Evolutionary conservation across 2,113 vertebrate genomes (phyloP).

Genomic region (Channa maculata): DNA sequence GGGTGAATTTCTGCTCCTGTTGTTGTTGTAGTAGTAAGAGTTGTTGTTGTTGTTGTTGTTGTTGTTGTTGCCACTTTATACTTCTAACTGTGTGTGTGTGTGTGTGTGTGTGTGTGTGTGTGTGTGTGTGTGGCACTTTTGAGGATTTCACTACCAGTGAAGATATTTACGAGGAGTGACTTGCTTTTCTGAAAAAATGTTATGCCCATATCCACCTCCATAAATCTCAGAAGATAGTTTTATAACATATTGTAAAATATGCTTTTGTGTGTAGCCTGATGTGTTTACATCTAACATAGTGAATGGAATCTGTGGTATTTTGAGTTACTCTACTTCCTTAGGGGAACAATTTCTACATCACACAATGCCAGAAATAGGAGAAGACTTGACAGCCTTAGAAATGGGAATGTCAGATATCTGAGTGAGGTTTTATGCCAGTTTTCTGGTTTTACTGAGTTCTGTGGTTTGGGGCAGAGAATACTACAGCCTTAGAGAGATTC

Average conservation of each 20-base stretch:
- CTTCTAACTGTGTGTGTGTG: not conserved
- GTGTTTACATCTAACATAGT: conserved; percentile 32
- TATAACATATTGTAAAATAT: conserved; percentile 47
- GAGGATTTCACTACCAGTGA: conserved; percentile 11
- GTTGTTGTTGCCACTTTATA: not conserved
- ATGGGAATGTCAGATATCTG: conserved; percentile 74
- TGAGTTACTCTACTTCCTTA: conserved; percentile 77
- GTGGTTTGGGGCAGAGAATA: conserved; percentile 66
- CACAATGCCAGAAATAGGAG: conserved; percentile 59
- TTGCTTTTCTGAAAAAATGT: conserved; percentile 17
- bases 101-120: not conserved
- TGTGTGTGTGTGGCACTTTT: not conserved
- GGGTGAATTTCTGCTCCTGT: not conserved
- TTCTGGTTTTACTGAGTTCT: conserved; percentile 60
- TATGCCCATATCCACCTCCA: conserved; percentile 9
- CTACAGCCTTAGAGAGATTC: conserved; percentile 56
- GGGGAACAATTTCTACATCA: conserved; percentile 71
- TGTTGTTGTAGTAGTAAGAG: no score
- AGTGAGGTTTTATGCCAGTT: conserved; percentile 64
- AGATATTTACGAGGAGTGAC: conserved; percentile 17
- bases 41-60: no score
- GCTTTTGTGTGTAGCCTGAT: conserved; percentile 30
- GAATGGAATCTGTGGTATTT: conserved; percentile 42
- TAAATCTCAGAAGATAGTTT: conserved; percentile 28
- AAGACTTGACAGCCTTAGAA: conserved; percentile 71